Evolutionary conservation across 2,888 invertebrate genomes (phyloP).

Genomic region (Cerceris ruficornis): DNA sequence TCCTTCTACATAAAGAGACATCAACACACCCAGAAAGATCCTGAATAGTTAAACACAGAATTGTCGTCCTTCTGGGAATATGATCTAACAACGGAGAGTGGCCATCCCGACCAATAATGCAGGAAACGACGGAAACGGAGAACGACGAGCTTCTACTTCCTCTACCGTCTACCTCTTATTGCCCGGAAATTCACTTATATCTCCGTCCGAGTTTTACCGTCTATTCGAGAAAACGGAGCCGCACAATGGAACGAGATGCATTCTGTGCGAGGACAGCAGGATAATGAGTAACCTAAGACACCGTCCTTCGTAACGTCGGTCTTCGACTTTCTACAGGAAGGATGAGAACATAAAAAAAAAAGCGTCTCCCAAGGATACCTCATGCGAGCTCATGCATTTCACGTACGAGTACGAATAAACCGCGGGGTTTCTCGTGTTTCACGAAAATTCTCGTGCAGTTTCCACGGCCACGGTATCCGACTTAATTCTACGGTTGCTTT

Average conservation of each 20-base stretch:
- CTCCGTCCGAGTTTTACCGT: conserved; percentile 38
- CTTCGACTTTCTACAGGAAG: conserved; percentile 15
- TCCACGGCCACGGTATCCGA: conserved; percentile 31
- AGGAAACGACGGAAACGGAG: conserved; percentile 43
- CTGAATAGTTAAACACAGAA: no score
- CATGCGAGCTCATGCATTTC: conserved; percentile 61
- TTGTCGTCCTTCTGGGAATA: conserved; percentile 38
- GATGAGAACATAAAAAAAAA: conserved; percentile 42
- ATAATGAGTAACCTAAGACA: conserved; percentile 51
- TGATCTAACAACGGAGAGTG: conserved; percentile 58
- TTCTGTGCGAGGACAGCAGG: conserved; percentile 20
- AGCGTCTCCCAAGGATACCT: conserved; percentile 38
- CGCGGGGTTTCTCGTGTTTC: conserved; percentile 2
- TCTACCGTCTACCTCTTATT: not conserved
- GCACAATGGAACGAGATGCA: conserved; percentile 28
- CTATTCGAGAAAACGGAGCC: conserved; percentile 30
- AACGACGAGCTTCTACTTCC: conserved; percentile 25
- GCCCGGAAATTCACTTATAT: conserved; percentile 13
- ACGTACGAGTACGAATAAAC: conserved; percentile 54
- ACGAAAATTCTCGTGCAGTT: conserved; percentile 1
- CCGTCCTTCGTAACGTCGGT: conserved; percentile 13
- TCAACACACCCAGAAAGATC: no score
- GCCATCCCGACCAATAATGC: conserved; percentile 59
- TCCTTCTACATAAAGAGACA: no score
- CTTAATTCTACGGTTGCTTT: conserved; percentile 54